Evolutionary conservation across 2,888 invertebrate species (phyloP), one percentile per base, ranked within the genome.

Genomic region (Tipula confusa): DNA sequence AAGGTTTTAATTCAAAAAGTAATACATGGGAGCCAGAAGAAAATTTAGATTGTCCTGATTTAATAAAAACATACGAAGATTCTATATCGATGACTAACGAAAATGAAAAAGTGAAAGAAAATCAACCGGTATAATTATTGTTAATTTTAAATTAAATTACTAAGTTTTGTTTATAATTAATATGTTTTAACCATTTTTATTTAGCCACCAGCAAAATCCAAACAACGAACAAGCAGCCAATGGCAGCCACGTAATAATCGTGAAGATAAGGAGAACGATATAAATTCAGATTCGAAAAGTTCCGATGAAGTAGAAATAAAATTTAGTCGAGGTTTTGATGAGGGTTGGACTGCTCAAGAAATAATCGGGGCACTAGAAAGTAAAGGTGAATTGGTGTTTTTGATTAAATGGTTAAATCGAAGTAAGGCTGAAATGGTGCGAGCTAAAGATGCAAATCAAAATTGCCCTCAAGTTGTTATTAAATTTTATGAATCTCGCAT

Each of bases 11-110:
- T 13, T 93, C 94, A 85, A 93, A 93, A 13, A 96, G 97, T 87
- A 97, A 97, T 87, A 97, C 97, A 0, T 97, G 97, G 97, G 97
- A 97, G 87, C 97, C 97, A 0, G 94, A 94, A 85, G 96, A 95
- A 85, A 96, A 97, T 87, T 90, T 97, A 0, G 96, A 96, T 87
- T 97, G 97, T 86, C 96, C 95, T 43, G 95, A 95, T 86, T 89
- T 95, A 2, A 95, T 95, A 82, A 92, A 92, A 85, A 94, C 93
- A 18, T 96, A 93, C 89, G 96, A 97, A 88, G 93, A 93, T 29
- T 28, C 64, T 11, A 11, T 64, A 64, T 29, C 29, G 13, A 29
- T 29, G 31, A 80, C 7, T 80, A 80, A 80, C 80, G 80, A 80
- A 29, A 31, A 80, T 80, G 80, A 80, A 29, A 80, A 80, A 80